Evolutionary conservation across 2,888 invertebrate species (phyloP).

Genomic region (Leucoma salicis): DNA sequence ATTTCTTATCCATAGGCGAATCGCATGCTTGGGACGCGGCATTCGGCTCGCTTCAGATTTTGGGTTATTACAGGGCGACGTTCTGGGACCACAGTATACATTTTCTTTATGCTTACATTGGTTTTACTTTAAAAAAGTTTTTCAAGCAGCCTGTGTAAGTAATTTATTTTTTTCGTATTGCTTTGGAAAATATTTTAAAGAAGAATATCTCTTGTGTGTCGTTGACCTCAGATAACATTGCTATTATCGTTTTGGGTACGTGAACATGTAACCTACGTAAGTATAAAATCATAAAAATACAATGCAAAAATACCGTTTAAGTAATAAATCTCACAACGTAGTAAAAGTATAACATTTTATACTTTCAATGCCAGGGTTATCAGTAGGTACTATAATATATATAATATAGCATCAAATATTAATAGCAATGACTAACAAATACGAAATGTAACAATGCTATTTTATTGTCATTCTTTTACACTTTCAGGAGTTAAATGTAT

Average conservation of each 20-base stretch:
- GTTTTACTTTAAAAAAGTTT: background rate
- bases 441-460: slow-evolving; percentile 6
- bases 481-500: slow-evolving; percentile 31
- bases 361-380: background rate
- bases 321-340: background rate
- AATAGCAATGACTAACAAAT: slow-evolving; percentile 14
- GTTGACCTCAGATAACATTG: slow-evolving; percentile 19
- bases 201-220: slow-evolving; percentile 15
- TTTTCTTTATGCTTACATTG: background rate
- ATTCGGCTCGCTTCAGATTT: slow-evolving; percentile 21
- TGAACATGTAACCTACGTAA: background rate
- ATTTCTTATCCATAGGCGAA: slow-evolving; percentile 64
- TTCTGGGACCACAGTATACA: slow-evolving; percentile 11
- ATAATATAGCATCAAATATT: too few relatives aligned
- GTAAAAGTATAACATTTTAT: background rate
- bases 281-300: background rate
- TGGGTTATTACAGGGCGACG: slow-evolving; percentile 27
- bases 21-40: slow-evolving; percentile 52
- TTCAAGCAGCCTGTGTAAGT: background rate
- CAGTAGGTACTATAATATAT: slow-evolving; percentile 17
- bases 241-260: slow-evolving; percentile 6
- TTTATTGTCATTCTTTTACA: slow-evolving; percentile 12
- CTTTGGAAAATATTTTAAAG: slow-evolving; percentile 13
- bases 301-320: background rate
- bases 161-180: slow-evolving; percentile 1